phyloP scores from a whole-genome alignment of 1,140 invertebrate genomes.

The Bicyclus anynana region DNA sequence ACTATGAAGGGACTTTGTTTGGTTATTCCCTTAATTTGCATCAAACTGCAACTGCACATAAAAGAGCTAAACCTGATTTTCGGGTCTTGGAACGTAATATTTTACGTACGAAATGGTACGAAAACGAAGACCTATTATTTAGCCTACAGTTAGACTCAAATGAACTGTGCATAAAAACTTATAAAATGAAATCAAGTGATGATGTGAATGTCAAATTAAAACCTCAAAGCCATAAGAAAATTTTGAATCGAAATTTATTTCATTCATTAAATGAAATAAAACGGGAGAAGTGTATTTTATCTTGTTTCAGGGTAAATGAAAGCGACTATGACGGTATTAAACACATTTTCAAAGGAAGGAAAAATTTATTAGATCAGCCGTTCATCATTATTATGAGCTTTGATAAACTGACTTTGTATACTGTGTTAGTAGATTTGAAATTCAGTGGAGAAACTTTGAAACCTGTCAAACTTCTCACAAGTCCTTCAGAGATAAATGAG shows the following conservation, averaged over 20 bases:
- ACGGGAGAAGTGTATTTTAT: conserved; percentile 10
- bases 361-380: conserved; percentile 18
- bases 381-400: conserved; percentile 42
- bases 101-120: conserved; percentile 19
- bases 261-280: neutral
- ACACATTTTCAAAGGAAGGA: conserved; percentile 27
- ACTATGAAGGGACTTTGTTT: conserved; percentile 40
- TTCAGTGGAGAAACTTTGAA: conserved; percentile 12
- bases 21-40: conserved; percentile 46
- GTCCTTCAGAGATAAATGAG: conserved; percentile 45
- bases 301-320: conserved; percentile 13
- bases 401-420: conserved; percentile 45
- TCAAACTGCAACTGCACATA: conserved; percentile 29
- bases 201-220: conserved; percentile 2
- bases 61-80: conserved; percentile 40
- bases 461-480: conserved; percentile 41
- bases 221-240: conserved; percentile 17
- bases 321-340: conserved; percentile 28
- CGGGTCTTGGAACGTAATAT: conserved; percentile 31
- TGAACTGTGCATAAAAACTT: conserved; percentile 32
- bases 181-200: conserved; percentile 39
- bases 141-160: conserved; percentile 37
- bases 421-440: conserved; percentile 34
- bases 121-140: conserved; percentile 26
- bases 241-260: conserved; percentile 11